These are phyloP conservation scores for Cephus sareptanus DNA, from an alignment of 2,888 invertebrate genomes.

Conservation along the genomic window DNA sequence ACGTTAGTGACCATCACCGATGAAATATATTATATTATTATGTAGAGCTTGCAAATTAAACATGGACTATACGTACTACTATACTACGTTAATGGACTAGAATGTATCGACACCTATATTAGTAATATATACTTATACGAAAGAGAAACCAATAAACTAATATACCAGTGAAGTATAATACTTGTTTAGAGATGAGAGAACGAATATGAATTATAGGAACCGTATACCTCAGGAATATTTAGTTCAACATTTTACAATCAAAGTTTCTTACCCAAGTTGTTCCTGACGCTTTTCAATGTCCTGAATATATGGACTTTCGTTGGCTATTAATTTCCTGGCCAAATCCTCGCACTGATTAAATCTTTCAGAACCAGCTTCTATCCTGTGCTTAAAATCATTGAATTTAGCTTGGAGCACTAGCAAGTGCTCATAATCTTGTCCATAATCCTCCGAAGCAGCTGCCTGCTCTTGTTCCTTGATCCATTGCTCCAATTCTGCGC, in stretches of 20 bases:
- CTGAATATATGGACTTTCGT: conserved; percentile 85
- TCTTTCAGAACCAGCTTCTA: conserved; percentile 89
- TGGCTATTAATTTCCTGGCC: conserved; percentile 87
- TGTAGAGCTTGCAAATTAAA: background rate
- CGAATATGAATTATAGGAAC: background rate
- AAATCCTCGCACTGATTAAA: conserved; percentile 91
- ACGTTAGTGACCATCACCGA: conserved; percentile 15
- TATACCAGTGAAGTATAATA: background rate
- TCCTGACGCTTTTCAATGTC: conserved; percentile 90
- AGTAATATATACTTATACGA: conserved; percentile 14
- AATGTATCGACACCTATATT: background rate
- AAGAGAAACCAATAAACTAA: conserved; percentile 8
- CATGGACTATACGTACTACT: background rate
- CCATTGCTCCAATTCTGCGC: conserved; percentile 91
- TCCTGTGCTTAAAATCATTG: conserved; percentile 90
- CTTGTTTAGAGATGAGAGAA: background rate
- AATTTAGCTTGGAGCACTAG: conserved; percentile 89
- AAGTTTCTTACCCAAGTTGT: conserved; percentile 78
- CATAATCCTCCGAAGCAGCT: conserved; percentile 93
- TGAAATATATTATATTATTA: background rate
- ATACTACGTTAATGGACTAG: background rate
- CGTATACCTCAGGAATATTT: background rate
- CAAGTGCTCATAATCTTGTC: conserved; percentile 93
- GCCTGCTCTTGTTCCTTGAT: conserved; percentile 90
- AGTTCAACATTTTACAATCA: background rate